phyloP scores from a whole-genome alignment of 1,140 invertebrate genomes.

The Aleiodes sp. region DNA sequence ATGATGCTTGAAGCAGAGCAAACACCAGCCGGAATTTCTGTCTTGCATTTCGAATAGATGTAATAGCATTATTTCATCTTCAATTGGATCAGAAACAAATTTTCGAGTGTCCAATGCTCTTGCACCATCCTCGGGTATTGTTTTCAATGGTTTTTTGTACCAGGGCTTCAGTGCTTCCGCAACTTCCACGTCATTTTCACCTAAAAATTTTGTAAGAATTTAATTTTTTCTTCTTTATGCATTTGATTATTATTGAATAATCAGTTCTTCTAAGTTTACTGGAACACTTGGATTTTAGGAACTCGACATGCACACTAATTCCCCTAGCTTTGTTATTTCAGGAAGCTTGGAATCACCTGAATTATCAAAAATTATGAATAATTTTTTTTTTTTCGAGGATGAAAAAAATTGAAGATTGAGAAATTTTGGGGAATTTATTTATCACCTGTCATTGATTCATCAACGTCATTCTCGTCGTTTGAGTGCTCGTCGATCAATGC shows the following conservation, averaged over 20 bases:
- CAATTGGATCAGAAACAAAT: slow-evolving; percentile 46
- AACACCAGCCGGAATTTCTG: slow-evolving; percentile 53
- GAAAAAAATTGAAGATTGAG: slow-evolving; percentile 12
- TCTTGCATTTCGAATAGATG: slow-evolving; percentile 68
- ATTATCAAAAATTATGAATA: slow-evolving; percentile 16
- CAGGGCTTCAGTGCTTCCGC: slow-evolving; percentile 67
- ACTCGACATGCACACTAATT: background rate
- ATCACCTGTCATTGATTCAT: slow-evolving; percentile 84
- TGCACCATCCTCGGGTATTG: background rate
- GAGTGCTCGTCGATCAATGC: slow-evolving; percentile 68
- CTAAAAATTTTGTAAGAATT: slow-evolving; percentile 46
- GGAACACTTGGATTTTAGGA: background rate
- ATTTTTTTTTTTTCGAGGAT: too few relatives aligned
- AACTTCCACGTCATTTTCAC: slow-evolving; percentile 79
- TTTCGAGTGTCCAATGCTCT: background rate
- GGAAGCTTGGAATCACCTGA: background rate
- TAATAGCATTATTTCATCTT: slow-evolving; percentile 67
- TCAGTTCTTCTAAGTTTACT: background rate
- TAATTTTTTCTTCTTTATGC: background rate
- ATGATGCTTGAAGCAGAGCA: slow-evolving; percentile 51
- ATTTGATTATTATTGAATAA: background rate
- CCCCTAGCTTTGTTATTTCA: background rate
- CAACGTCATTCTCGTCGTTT: slow-evolving; percentile 83
- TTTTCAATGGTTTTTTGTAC: slow-evolving; percentile 29
- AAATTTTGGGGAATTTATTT: slow-evolving; percentile 19